Base-by-base conservation (phyloP, 2,888 invertebrate genomes). In the Emmelina monodactyla region DNA sequence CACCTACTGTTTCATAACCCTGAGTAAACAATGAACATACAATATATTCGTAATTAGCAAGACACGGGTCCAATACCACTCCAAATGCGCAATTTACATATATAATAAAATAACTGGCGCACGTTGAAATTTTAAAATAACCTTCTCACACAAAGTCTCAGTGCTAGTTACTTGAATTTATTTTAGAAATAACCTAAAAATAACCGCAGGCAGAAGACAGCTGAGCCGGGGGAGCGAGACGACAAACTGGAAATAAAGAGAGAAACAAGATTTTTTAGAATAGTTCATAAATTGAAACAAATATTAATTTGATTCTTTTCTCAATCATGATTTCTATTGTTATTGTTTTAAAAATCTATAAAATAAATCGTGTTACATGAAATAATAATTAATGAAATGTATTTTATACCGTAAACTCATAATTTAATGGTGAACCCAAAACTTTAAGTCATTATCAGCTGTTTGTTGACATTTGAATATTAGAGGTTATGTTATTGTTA, bases 151-250 rank as follows among this genome's bases (percentile, higher is more conserved):
- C 53, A 54, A 58, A 60, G 53, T 53, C 52, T 55, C 60, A 62
- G 55, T 58, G 62, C 61, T 62, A 63, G 62, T 69, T 75, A 70
- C 68, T 59, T 58, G 55, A 70, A 71, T 76, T 78, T 79, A 79
- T 78, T 79, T 79, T 76, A 68, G 76, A 72, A 59, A 68, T 73
- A 78, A 76, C 76, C 79, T 75, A 78, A 73, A 76, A 71, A 75
- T 79, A 79, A 72, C 76, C 70, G 73, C n/a, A n/a, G n/a, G 73
- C 61, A 45, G 28, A 61, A 71, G 72, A 75, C 70, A 75, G 76
- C 78, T 76, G 71, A 65, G 13, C 6, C 11, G 25, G 3, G n/a
- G 11, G 25, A 25, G 11, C 9, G 25, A 25, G 25, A 25, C n/a
- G n/a, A 9, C 19, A 6, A 19, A n/a, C n/a, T n/a, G n/a, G n/a